Evolutionary conservation across 2,797 vertebrate species (phyloP).

Genomic region (Dryobates pubescens): DNA sequence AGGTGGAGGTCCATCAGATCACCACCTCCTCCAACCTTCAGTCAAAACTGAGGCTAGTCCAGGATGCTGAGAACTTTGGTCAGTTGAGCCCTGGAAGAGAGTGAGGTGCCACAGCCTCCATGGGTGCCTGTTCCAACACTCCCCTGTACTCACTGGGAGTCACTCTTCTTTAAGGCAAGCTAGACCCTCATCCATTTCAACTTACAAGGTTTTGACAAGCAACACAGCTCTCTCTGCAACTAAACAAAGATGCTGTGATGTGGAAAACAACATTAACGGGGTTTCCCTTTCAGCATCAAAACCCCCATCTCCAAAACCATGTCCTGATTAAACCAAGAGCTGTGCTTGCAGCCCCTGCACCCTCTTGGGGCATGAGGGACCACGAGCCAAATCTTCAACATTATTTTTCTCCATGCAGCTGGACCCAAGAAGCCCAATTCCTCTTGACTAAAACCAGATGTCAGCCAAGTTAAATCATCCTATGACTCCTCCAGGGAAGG

Average conservation of each 20-base stretch:
- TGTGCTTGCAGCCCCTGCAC: background rate
- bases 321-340: background rate
- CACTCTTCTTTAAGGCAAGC: background rate
- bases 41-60: background rate
- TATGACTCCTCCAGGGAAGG: background rate
- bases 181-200: background rate
- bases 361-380: background rate
- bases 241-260: background rate
- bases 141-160: background rate
- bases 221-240: rapidly evolving
- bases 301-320: background rate
- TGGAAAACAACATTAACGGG: background rate
- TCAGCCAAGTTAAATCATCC: slow-evolving; percentile 13
- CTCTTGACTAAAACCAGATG: slow-evolving; percentile 39
- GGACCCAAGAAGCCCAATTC: background rate
- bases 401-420: slow-evolving; percentile 23
- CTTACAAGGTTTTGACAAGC: background rate
- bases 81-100: background rate
- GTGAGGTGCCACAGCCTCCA: background rate
- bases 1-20: background rate
- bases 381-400: background rate
- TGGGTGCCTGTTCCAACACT: background rate
- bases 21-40: background rate
- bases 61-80: background rate
- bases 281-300: background rate